Evolutionary conservation across 1,140 invertebrate genomes (phyloP).

Genomic region (Brachionus asplanchnoidis): DNA sequence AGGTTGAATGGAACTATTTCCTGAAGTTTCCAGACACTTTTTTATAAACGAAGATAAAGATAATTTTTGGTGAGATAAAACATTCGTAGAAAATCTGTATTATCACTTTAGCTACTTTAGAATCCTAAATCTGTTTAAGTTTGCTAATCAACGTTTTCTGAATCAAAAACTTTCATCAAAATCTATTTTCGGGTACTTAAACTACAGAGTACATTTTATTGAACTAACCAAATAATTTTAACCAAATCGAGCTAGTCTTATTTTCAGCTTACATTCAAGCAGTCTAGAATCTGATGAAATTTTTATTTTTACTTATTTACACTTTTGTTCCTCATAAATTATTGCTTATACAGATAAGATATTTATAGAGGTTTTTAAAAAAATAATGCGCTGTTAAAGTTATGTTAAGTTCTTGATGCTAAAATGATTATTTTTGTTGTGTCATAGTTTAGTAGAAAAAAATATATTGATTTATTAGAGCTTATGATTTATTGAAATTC

Average conservation of each 20-base stretch:
- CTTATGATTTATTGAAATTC: neutral
- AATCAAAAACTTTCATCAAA: neutral
- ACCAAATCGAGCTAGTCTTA: neutral
- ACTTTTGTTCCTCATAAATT: neutral
- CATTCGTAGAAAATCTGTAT: neutral
- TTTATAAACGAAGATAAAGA: neutral
- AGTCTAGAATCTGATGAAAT: neutral
- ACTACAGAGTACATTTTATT: neutral
- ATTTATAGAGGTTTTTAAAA: neutral
- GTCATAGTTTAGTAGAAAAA: neutral
- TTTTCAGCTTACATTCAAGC: neutral
- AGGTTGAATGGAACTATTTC: neutral
- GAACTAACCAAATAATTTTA: neutral
- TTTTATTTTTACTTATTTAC: neutral
- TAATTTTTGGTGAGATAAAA: neutral
- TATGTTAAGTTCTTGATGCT: neutral
- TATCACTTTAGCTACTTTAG: neutral
- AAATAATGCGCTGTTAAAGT: neutral
- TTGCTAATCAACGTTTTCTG: neutral
- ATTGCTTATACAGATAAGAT: neutral
- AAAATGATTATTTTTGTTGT: neutral
- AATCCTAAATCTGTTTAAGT: neutral
- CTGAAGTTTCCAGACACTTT: neutral
- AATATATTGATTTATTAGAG: neutral
- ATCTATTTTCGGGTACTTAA: neutral